These are phyloP conservation scores for Laspeyria flexula DNA, from an alignment of 2,888 invertebrate species.

Conservation along the genomic window DNA sequence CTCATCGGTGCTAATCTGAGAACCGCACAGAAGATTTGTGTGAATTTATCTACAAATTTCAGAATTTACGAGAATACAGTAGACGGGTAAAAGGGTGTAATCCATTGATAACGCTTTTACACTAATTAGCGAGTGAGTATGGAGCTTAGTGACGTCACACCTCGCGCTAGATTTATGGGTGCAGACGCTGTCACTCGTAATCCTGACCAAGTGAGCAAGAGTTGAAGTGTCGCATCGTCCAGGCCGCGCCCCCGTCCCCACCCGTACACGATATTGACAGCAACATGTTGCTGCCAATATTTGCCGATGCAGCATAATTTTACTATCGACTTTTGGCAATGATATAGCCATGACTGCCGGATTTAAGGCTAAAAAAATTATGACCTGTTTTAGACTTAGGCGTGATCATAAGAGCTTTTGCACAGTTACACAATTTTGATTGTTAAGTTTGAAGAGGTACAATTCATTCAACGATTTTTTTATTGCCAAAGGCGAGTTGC, in stretches of 20 bases:
- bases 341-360: too few species aligned
- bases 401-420: too few species aligned
- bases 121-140: constrained; percentile 74
- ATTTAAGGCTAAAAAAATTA: too few species aligned
- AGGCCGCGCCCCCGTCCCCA: constrained; percentile 3
- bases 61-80: constrained; percentile 38
- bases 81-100: constrained; percentile 44
- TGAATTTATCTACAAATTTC: constrained; percentile 38
- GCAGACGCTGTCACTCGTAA: constrained; percentile 60
- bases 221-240: constrained; percentile 36
- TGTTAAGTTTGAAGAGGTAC: too few species aligned
- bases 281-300: not conserved
- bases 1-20: constrained; percentile 32
- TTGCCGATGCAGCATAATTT: not conserved
- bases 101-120: constrained; percentile 72
- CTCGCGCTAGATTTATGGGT: constrained; percentile 70
- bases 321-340: too few species aligned
- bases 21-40: constrained; percentile 37
- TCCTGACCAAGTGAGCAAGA: constrained; percentile 53
- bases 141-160: constrained; percentile 70
- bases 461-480: too few species aligned
- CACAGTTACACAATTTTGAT: too few species aligned
- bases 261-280: not conserved
- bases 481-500: too few species aligned
- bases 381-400: too few species aligned